Evolutionary conservation across 2,797 vertebrate genomes (phyloP).

Genomic region (Nothura maculosa): DNA sequence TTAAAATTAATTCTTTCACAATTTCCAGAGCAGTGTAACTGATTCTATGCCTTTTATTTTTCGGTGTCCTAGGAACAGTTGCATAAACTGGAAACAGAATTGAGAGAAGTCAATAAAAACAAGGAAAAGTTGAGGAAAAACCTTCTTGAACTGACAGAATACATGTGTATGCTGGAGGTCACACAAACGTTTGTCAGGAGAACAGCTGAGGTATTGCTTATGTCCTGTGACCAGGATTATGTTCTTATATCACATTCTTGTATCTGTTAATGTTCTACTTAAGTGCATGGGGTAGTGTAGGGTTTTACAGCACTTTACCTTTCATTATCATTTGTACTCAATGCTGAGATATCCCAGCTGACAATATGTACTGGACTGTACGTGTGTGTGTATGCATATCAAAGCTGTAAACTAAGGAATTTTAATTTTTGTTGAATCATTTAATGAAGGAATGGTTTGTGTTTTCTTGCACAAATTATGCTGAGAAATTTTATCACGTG

Average conservation of each 20-base stretch:
- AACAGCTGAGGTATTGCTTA: slow-evolving; percentile 85
- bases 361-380: neutral
- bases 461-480: neutral
- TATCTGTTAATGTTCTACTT: neutral
- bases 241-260: neutral
- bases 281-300: accelerated
- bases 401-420: neutral
- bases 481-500: neutral
- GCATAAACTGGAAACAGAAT: slow-evolving; percentile 94
- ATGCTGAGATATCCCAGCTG: neutral
- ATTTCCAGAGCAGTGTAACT: neutral
- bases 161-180: slow-evolving; percentile 93
- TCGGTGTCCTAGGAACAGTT: slow-evolving; percentile 89
- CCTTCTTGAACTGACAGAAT: slow-evolving; percentile 94
- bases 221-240: neutral
- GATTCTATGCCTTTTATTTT: neutral
- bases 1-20: neutral
- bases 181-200: slow-evolving; percentile 89
- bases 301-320: accelerated
- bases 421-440: neutral
- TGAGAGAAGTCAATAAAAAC: slow-evolving; percentile 94
- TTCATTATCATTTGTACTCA: neutral
- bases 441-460: neutral
- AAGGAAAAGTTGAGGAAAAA: slow-evolving; percentile 94
- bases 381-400: neutral